Evolutionary conservation across 1,140 invertebrate genomes (phyloP), one percentile per base, ranked within the genome.

Genomic region (Helicoverpa armigera): DNA sequence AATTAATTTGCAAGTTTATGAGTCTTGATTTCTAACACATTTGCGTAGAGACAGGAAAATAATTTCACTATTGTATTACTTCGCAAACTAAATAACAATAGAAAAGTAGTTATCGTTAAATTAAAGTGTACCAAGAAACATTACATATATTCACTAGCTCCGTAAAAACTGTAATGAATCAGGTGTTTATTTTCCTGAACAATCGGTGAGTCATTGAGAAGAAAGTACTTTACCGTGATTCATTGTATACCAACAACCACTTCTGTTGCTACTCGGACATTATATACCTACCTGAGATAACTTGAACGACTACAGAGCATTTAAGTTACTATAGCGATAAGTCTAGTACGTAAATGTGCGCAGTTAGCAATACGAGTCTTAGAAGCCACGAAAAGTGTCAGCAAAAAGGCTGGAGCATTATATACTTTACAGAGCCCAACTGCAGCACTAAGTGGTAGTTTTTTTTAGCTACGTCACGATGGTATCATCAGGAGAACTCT

Each of bases 401-500:
- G 48, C 35, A 14, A 7, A 65, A 54, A 23, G 10, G 3, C 29
- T 60, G 58, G 12, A 7, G 4, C 31, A 10, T 3, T 7, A 50
- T 50, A n/a, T 31, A 70, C 67, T 70, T 54, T 12, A 70, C 53
- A 70, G 29, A 70, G 50, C 18, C 54, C 54, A 29, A 70, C 53
- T 53, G 48, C 48, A 7, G 23, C 13, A 70, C 67, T 70, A 70
- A 70, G 18, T 70, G 67, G 16, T 54, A 54, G 18, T 31, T 53
- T 56, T 56, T 18, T 53, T 11, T 50, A 11, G 2, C n/a, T 43
- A 76, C 31, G 60, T 31, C 43, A 76, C 48, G 75, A 61, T 48
- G 58, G 73, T 61, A 75, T 77, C 75, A 77, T 77, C 61, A 77
- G 67, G 74, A 31, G 75, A 65, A 67, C 61, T 77, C 75, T 77